Percentiles rank a stretch among this genome's conserved stretches.
phyloP scores from a whole-genome alignment of 1,140 invertebrate species.

The Phthorimaea operculella region DNA sequence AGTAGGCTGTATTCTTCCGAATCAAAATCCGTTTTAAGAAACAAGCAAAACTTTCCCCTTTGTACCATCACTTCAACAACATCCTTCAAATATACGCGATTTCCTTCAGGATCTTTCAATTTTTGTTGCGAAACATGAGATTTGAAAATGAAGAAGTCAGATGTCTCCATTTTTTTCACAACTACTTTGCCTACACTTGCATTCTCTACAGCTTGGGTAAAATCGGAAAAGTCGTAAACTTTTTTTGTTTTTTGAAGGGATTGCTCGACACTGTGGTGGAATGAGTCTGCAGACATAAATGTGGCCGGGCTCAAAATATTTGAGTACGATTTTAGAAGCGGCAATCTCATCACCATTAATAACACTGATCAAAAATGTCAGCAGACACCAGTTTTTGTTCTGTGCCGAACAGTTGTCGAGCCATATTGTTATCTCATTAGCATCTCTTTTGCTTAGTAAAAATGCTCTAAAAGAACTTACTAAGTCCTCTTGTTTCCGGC shows the following conservation, averaged over 20 bases:
- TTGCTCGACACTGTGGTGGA: conserved; percentile 37
- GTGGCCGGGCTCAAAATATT: conserved; percentile 16
- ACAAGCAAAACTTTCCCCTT: background rate
- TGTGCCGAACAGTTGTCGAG: conserved; percentile 16
- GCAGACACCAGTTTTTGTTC: conserved; percentile 26
- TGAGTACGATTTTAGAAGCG: conserved; percentile 9
- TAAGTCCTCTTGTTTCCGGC: conserved; percentile 15
- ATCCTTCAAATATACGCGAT: conserved; percentile 7
- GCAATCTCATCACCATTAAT: conserved; percentile 6
- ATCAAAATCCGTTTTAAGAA: background rate
- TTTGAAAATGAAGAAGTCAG: conserved; percentile 65
- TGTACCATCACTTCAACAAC: background rate
- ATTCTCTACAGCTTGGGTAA: conserved; percentile 10
- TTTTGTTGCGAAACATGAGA: conserved; percentile 5
- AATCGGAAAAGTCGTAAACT: conserved; percentile 38
- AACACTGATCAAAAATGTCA: conserved; percentile 15
- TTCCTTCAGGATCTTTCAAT: conserved; percentile 6
- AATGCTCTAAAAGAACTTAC: conserved; percentile 10
- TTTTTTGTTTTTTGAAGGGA: conserved; percentile 23
- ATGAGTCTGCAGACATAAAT: conserved; percentile 23
- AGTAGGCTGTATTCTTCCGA: background rate
- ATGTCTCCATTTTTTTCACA: conserved; percentile 57
- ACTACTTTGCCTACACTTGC: conserved; percentile 16
- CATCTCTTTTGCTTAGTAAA: conserved; percentile 6
- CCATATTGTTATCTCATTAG: conserved; percentile 24